Evolutionary conservation across 2,113 vertebrate genomes (phyloP).

Genomic region (Promerops cafer): DNA sequence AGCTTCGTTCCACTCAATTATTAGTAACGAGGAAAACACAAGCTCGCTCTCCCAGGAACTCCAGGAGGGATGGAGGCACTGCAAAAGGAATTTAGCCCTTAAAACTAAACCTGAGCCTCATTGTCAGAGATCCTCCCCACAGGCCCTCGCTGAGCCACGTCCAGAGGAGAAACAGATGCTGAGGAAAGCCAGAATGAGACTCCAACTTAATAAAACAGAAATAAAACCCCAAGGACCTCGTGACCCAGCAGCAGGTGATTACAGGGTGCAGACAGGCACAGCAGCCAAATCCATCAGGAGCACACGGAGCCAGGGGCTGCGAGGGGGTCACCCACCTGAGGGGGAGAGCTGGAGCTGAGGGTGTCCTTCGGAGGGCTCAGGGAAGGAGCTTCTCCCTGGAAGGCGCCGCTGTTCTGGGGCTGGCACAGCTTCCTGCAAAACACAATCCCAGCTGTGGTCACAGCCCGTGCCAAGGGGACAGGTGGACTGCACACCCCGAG

Average conservation of each 20-base stretch:
- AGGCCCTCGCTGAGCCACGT: background rate
- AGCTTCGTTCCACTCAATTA: constrained; percentile 19
- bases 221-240: background rate
- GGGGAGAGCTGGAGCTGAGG: constrained; percentile 76
- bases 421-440: constrained; percentile 84
- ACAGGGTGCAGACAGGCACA: background rate
- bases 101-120: background rate
- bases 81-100: background rate
- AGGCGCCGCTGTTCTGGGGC: constrained; percentile 68
- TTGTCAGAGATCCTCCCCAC: background rate
- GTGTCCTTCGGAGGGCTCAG: constrained; percentile 84
- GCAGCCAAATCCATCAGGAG: background rate
- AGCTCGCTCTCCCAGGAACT: background rate
- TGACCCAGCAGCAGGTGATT: background rate
- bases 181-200: background rate
- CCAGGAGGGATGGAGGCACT: background rate
- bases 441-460: background rate
- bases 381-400: constrained; percentile 73
- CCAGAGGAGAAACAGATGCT: constrained; percentile 19
- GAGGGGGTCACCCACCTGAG: constrained; percentile 75
- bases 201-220: background rate
- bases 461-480: fast-evolving
- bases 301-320: fast-evolving
- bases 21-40: constrained; percentile 22
- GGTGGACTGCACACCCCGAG: background rate